phyloP scores from a whole-genome alignment of 64 coral and sea anemone species.

The Actinia tenebrosa region DNA sequence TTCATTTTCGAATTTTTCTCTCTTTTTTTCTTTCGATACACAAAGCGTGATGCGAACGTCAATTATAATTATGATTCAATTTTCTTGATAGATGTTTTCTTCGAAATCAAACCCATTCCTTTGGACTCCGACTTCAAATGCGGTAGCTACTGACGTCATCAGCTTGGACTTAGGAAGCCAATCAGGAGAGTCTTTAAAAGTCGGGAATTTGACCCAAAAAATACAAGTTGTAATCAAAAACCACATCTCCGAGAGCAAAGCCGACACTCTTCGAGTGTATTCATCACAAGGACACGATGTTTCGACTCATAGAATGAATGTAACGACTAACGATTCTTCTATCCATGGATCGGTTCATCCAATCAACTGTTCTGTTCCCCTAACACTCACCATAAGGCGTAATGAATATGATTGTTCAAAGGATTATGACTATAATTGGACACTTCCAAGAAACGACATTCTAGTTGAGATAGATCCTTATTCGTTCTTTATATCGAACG shows the following conservation, averaged over 20 bases:
- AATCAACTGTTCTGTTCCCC: conserved; percentile 42
- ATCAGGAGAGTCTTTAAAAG: conserved; percentile 18
- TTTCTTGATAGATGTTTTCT: conserved; percentile 23
- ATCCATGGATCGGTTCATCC: conserved; percentile 49
- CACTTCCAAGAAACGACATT: conserved; percentile 39
- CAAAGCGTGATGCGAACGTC: no score
- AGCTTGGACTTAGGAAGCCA: conserved; percentile 49
- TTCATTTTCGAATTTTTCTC: neutral
- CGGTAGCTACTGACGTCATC: conserved; percentile 39
- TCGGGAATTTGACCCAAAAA: conserved; percentile 34
- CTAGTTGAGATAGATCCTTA: neutral
- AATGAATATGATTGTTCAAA: conserved; percentile 26
- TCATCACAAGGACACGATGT: conserved; percentile 34
- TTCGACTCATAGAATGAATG: conserved; percentile 44
- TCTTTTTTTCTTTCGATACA: neutral
- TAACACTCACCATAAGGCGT: conserved; percentile 42
- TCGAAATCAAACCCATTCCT: conserved; percentile 45
- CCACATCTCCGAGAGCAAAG: neutral
- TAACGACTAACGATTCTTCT: conserved; percentile 38
- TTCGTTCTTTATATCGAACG: conserved; percentile 65
- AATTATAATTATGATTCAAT: neutral
- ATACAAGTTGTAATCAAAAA: neutral
- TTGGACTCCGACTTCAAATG: conserved; percentile 38
- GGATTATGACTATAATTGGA: conserved; percentile 65
- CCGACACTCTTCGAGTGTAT: conserved; percentile 16